Base-by-base conservation (phyloP, 2,797 vertebrate genomes). In the Varecia variegata region DNA sequence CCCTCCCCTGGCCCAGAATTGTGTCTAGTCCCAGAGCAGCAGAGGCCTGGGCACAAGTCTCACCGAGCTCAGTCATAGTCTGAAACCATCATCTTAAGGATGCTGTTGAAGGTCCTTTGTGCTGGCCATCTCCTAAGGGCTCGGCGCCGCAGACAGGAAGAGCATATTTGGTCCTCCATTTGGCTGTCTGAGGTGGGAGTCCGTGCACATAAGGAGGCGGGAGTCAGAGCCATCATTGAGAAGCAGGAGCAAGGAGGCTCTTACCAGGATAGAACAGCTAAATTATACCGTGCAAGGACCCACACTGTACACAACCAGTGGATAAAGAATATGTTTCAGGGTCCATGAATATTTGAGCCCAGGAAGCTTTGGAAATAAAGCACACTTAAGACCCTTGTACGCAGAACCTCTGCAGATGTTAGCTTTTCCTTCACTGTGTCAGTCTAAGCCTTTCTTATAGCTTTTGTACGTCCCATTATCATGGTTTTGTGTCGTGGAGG, bases 341-440 rank as follows among this genome's bases (percentile, higher is more conserved):
- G 7, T 88, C 83, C 0, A 0, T 82, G 45, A 84, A 60, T 70
- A 81, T 68, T 68, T 68, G 82, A n/a, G 30, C 23, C 76, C 18
- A 50, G 35, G 88, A 95, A 95, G 30, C 58, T 87, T 91, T 81
- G 67, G 35, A 73, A 85, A 82, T 62, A 82, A 88, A 94, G 50
- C 27, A 35, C 23, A 40, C 20, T 27, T n/a, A 47, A 95, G 86
- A 73, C 38, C 18, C 54, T 76, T 90, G 13, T 17, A n/a, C 65
- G 70, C 47, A 93, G 82, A 73, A 87, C 82, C 25, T 84, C 88
- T 83, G 7, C 18, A 82, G 17, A 54, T 74, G 62, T 67, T 70
- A 20, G 45, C 65, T 84, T 83, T 74, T 56, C 88, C 45, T 87
- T 76, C 21, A 6, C 5, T 15, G 21, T 74, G 47, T 74, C 80